Conservation (phyloP, 2,888 invertebrate genomes). For the Selenia dentaria region DNA sequence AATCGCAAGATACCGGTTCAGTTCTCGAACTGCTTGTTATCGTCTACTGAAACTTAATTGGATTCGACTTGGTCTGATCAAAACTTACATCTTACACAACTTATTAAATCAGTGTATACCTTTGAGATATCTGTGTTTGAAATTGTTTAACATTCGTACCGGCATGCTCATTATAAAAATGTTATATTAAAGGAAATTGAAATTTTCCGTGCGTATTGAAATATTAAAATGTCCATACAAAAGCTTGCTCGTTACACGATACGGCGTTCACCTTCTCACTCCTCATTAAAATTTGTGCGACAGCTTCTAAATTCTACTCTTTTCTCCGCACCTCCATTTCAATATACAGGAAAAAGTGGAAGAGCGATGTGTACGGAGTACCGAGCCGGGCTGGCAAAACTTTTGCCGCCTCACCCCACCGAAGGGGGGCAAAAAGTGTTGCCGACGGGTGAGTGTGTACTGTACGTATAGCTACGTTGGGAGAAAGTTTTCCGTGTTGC, state of each 20-base stretch:
- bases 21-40: conserved; percentile 7
- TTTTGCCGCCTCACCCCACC: conserved; percentile 74
- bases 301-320: conserved; percentile 84
- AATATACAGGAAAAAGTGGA: conserved; percentile 84
- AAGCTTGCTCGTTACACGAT: conserved; percentile 61
- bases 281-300: conserved; percentile 84
- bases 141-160: not conserved
- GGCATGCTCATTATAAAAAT: conserved; percentile 26
- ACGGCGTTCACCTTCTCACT: conserved; percentile 70
- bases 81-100: no score
- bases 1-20: conserved; percentile 3
- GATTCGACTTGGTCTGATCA: conserved; percentile 3
- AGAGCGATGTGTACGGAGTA: conserved; percentile 82
- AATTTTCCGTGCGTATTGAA: conserved; percentile 42
- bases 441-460: conserved; percentile 72
- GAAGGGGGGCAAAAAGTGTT: conserved; percentile 81
- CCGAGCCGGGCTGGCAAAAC: conserved; percentile 78
- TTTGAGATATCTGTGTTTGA: not conserved
- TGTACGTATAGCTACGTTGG: conserved; percentile 76
- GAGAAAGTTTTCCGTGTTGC: conserved; percentile 85
- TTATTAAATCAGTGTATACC: conserved; percentile 2
- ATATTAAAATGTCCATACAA: conserved; percentile 61
- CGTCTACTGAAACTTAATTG: conserved; percentile 20
- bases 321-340: conserved; percentile 84
- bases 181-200: conserved; percentile 37